Conservation (phyloP, 2,888 invertebrate species). For the Melanargia galathea region DNA sequence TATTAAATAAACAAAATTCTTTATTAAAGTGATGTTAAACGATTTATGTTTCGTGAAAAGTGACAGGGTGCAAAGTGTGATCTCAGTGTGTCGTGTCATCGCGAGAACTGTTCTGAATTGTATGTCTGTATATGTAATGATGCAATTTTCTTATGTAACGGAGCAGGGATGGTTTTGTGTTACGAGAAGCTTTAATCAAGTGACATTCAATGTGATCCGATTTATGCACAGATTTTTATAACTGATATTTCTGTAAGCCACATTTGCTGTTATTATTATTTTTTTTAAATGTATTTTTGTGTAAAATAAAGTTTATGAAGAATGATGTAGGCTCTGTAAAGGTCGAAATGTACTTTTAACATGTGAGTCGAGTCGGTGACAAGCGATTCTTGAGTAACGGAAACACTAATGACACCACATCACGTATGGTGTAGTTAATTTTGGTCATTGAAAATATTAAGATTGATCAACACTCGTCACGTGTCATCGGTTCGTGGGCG, state of each 20-base stretch:
- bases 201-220: slow-evolving; percentile 28
- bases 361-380: not conserved
- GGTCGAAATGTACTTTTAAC: not conserved
- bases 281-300: slow-evolving; percentile 22
- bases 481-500: not conserved
- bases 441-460: not conserved
- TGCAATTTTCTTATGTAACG: slow-evolving; percentile 25
- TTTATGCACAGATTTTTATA: slow-evolving; percentile 28
- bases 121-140: not conserved
- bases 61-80: slow-evolving; percentile 25
- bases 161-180: slow-evolving; percentile 26
- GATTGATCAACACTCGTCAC: not conserved
- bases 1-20: not conserved
- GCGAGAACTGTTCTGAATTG: not conserved
- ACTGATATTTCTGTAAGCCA: slow-evolving; percentile 23
- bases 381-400: not conserved
- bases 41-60: slow-evolving; percentile 5
- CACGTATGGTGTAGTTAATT: not conserved
- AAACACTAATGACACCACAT: no score
- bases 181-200: slow-evolving; percentile 35
- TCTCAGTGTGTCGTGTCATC: slow-evolving; percentile 16
- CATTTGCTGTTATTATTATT: slow-evolving; percentile 22
- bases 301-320: slow-evolving; percentile 7
- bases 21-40: slow-evolving; percentile 9
- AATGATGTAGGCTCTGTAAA: not conserved